Evolutionary conservation across 30 jellyfish, hydroid and myxozoan species (phyloP).

Genomic region (Rhopilema esculentum): DNA sequence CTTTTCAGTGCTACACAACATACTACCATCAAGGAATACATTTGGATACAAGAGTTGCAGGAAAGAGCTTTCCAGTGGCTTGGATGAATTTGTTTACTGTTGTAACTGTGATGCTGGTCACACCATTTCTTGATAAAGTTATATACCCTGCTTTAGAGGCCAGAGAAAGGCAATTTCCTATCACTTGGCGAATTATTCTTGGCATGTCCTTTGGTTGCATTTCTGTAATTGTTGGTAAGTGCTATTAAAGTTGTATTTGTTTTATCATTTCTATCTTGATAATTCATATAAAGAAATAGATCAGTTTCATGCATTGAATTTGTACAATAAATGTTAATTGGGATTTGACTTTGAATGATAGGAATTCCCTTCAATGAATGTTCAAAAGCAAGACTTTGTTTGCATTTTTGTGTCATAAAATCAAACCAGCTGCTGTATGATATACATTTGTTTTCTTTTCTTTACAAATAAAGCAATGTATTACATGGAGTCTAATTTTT

Average conservation of each 20-base stretch:
- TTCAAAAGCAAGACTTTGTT: no score
- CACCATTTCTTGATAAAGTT: constrained; percentile 61
- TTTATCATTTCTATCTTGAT: neutral
- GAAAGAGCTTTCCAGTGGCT: constrained; percentile 67
- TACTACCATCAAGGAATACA: constrained; percentile 82
- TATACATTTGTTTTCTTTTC: no score
- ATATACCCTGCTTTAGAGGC: constrained; percentile 59
- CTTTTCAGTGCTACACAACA: constrained; percentile 76
- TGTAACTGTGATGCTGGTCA: constrained; percentile 57
- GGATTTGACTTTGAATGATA: no score
- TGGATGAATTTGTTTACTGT: constrained; percentile 77
- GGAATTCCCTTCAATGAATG: no score
- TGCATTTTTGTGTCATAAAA: no score
- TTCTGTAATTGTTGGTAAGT: constrained; percentile 78
- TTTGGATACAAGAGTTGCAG: constrained; percentile 68
- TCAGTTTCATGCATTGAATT: neutral
- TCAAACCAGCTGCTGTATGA: no score
- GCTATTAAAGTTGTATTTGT: neutral
- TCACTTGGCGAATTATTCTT: constrained; percentile 69
- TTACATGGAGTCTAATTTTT: no score
- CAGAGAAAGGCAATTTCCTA: constrained; percentile 45
- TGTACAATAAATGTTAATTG: no score
- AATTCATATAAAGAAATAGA: neutral
- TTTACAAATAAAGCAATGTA: no score
- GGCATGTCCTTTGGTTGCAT: constrained; percentile 71